Evolutionary conservation across 2,888 invertebrate genomes (phyloP).

Genomic region (Aspidapion aeneum): DNA sequence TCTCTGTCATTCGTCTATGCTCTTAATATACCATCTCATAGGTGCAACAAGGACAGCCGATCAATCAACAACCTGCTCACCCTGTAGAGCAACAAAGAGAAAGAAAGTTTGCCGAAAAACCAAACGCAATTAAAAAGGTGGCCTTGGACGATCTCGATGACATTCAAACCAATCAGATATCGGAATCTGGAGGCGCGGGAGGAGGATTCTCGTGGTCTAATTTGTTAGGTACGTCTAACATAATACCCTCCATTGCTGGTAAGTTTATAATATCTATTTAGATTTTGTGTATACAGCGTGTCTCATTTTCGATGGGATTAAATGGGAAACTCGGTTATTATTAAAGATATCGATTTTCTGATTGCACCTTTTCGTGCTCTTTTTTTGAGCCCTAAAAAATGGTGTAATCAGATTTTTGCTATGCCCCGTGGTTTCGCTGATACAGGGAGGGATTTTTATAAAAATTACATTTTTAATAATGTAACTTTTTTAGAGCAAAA

Average conservation of each 20-base stretch:
- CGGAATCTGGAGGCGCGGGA: slow-evolving; percentile 51
- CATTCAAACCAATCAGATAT: slow-evolving; percentile 75
- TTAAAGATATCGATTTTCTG: too few relatives aligned
- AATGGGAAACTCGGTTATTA: too few relatives aligned
- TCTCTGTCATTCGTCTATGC: too few relatives aligned
- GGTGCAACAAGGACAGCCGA: slow-evolving; percentile 20
- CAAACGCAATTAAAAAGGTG: slow-evolving; percentile 86
- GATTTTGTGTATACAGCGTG: too few relatives aligned
- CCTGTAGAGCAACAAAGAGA: slow-evolving; percentile 50
- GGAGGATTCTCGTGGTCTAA: slow-evolving; percentile 89
- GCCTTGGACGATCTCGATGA: slow-evolving; percentile 79
- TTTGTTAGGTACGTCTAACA: slow-evolving; percentile 61
- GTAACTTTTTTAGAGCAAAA: too few relatives aligned
- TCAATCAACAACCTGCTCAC: slow-evolving; percentile 32
- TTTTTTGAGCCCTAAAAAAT: too few relatives aligned
- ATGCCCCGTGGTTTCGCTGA: too few relatives aligned
- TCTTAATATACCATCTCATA: slow-evolving; percentile 11
- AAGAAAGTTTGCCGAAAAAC: slow-evolving; percentile 85
- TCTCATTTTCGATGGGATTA: too few relatives aligned
- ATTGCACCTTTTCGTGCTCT: too few relatives aligned
- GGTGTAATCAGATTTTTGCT: too few relatives aligned
- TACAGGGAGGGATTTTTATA: too few relatives aligned
- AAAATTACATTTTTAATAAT: too few relatives aligned
- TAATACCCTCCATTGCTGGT: slow-evolving; percentile 15
- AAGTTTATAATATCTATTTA: slow-evolving; percentile 9